These are phyloP conservation scores for Homarus gammarus DNA, from an alignment of 2,888 invertebrate genomes.

Conservation along the genomic window DNA sequence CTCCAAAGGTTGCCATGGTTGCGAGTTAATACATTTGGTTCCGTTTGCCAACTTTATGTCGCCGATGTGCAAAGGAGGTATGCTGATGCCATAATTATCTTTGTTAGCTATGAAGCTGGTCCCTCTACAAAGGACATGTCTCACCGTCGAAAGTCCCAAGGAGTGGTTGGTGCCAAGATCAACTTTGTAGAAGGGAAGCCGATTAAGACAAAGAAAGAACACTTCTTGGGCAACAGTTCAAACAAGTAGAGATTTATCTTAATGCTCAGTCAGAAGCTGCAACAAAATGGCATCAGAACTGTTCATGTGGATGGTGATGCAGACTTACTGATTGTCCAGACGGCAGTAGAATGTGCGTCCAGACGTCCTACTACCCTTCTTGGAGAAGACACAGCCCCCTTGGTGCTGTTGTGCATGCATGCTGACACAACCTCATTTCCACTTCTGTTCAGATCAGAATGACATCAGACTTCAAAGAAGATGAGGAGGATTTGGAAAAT, in stretches of 20 bases:
- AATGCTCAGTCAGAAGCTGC: conserved; percentile 23
- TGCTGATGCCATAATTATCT: too few relatives aligned
- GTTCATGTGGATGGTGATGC: conserved; percentile 29
- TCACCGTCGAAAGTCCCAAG: too few relatives aligned
- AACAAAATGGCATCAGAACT: conserved; percentile 18
- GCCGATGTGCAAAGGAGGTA: too few relatives aligned
- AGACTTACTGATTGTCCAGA: conserved; percentile 30
- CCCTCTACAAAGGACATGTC: too few relatives aligned
- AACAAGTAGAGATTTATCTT: conserved; percentile 43
- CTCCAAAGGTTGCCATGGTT: too few relatives aligned
- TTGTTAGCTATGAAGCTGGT: too few relatives aligned
- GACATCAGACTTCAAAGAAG: conserved; percentile 19
- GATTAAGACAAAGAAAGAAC: too few relatives aligned
- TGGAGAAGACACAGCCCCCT: conserved; percentile 42
- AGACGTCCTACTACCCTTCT: conserved; percentile 23
- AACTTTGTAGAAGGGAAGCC: too few relatives aligned
- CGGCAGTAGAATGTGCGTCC: conserved; percentile 27
- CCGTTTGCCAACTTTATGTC: too few relatives aligned
- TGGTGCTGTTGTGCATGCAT: conserved; percentile 48
- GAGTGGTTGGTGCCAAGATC: too few relatives aligned
- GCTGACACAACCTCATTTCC: background rate
- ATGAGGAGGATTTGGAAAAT: conserved; percentile 22
- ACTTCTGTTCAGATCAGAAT: conserved; percentile 23
- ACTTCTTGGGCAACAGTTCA: conserved; percentile 35
- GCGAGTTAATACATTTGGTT: too few relatives aligned